A percentile compares a stretch with the other conserved stretches of the same genome.
Conservation (phyloP, 64 coral and sea anemone species). For the Stichodactyla mertensii region DNA sequence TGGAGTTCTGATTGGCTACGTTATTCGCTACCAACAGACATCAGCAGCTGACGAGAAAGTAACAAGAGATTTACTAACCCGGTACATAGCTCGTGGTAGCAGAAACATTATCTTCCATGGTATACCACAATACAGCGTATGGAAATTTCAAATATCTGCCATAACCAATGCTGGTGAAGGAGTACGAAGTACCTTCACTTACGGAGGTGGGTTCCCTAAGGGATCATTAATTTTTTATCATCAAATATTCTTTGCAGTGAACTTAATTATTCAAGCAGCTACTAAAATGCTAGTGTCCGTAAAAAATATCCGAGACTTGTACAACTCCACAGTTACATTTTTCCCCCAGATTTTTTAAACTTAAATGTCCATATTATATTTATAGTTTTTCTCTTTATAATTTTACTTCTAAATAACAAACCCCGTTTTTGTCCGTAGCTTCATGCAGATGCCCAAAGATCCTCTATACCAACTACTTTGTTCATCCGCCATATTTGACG, state of each 20-base stretch:
- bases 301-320: no score
- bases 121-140: slow-evolving; percentile 33
- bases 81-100: not conserved
- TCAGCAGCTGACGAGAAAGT: slow-evolving; percentile 20
- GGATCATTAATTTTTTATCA: no score
- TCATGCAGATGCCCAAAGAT: slow-evolving; percentile 37
- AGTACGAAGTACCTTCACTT: slow-evolving; percentile 5
- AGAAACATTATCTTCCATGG: not conserved
- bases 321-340: no score
- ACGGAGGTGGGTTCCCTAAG: slow-evolving; percentile 20
- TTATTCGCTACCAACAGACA: slow-evolving; percentile 31
- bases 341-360: no score
- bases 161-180: slow-evolving; percentile 47
- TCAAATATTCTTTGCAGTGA: no score
- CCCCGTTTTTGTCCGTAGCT: not conserved
- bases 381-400: no score
- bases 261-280: no score
- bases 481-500: slow-evolving; percentile 30
- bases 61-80: not conserved
- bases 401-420: not conserved
- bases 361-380: no score
- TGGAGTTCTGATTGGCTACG: slow-evolving; percentile 50
- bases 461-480: slow-evolving; percentile 37
- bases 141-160: slow-evolving; percentile 50
- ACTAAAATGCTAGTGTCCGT: no score